Evolutionary conservation across 2,888 invertebrate genomes (phyloP).

Genomic region (Anoplius nigerrimus): DNA sequence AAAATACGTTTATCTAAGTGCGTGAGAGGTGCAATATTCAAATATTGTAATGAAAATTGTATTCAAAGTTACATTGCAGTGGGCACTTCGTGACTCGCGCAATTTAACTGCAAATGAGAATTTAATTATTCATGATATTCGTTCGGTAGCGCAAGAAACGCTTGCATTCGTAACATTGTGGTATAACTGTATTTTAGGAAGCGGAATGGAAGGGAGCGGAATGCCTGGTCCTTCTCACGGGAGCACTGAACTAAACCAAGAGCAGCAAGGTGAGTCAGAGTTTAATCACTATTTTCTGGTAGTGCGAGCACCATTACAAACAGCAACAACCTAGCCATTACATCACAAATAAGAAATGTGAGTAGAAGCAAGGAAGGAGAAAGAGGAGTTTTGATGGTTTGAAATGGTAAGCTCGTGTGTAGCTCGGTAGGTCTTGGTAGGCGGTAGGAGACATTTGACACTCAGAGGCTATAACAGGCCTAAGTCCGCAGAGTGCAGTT

Average conservation of each 20-base stretch:
- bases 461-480: constrained; percentile 67
- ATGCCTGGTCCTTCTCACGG: constrained; percentile 73
- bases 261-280: constrained; percentile 73
- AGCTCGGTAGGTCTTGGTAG: constrained; percentile 74
- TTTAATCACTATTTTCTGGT: constrained; percentile 60
- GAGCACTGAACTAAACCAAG: constrained; percentile 70
- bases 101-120: not conserved
- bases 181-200: constrained; percentile 52
- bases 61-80: no score
- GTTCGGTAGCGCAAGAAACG: no score
- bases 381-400: constrained; percentile 71
- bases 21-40: no score
- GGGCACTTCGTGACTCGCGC: no score
- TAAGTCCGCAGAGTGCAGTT: constrained; percentile 73
- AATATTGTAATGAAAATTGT: not conserved
- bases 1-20: no score
- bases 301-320: constrained; percentile 76
- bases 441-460: constrained; percentile 74
- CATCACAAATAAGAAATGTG: constrained; percentile 71
- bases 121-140: constrained; percentile 1
- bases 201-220: constrained; percentile 69
- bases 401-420: constrained; percentile 76
- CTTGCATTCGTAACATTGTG: not conserved
- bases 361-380: constrained; percentile 65
- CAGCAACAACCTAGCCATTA: constrained; percentile 76